Conservation (phyloP, 2,888 invertebrate genomes). For the Trachelus troglodyta region DNA sequence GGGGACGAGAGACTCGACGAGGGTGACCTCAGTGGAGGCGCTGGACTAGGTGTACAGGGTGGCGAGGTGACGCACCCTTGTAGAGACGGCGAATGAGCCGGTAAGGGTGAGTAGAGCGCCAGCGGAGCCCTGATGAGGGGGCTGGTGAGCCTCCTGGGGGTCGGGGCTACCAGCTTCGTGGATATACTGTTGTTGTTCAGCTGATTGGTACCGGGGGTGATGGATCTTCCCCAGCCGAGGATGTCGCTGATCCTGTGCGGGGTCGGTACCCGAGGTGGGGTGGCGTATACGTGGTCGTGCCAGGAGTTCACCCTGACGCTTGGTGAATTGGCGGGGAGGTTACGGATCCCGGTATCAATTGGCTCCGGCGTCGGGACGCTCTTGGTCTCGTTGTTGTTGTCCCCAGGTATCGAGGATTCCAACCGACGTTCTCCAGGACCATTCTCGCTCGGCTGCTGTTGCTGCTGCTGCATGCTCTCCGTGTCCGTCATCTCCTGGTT, state of each 20-base stretch:
- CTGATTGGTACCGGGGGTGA: constrained; percentile 2
- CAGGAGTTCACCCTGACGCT: constrained; percentile 68
- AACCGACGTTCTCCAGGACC: constrained; percentile 13
- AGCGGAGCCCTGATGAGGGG: constrained; percentile 43
- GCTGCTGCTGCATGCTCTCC: constrained; percentile 21
- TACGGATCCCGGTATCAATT: neutral
- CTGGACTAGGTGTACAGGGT: constrained; percentile 47
- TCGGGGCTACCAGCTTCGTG: constrained; percentile 44
- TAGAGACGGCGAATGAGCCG: constrained; percentile 44
- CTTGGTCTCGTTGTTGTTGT: constrained; percentile 40
- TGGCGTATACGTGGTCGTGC: constrained; percentile 92
- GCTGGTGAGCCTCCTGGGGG: constrained; percentile 41
- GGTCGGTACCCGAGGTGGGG: constrained; percentile 84
- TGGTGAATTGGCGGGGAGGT: neutral
- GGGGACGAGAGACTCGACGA: constrained; percentile 38
- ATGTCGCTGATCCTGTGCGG: constrained; percentile 91
- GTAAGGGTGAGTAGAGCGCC: constrained; percentile 42
- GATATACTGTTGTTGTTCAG: constrained; percentile 22
- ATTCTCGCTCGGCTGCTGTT: constrained; percentile 25
- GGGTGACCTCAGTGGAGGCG: constrained; percentile 45
- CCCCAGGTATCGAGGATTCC: constrained; percentile 25
- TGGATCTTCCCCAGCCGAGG: constrained; percentile 71
- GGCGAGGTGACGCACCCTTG: constrained; percentile 46
- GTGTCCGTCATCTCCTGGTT: constrained; percentile 11
- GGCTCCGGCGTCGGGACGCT: constrained; percentile 5